These are phyloP conservation scores for Ceratoteleas bidentatus DNA, from an alignment of 1,140 invertebrate species.

Conservation along the genomic window DNA sequence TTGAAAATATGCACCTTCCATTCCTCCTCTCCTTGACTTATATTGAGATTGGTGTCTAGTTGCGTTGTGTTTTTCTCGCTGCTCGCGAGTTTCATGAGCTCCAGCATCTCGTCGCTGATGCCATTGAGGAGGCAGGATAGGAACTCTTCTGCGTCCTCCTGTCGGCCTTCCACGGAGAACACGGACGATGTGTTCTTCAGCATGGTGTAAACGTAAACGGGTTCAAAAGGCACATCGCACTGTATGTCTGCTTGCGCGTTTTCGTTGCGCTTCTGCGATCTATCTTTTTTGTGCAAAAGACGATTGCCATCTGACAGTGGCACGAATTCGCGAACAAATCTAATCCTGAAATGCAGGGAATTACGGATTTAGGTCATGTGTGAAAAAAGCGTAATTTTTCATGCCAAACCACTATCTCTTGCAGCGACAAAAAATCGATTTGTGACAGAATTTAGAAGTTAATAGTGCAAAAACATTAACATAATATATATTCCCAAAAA, in stretches of 20 bases:
- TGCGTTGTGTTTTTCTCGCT: slow-evolving; percentile 71
- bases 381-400: no score
- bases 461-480: no score
- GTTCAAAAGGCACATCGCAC: slow-evolving; percentile 89
- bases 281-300: slow-evolving; percentile 79
- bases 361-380: no score
- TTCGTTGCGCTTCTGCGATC: slow-evolving; percentile 75
- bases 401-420: no score
- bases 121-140: slow-evolving; percentile 95
- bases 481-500: no score
- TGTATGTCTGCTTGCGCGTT: slow-evolving; percentile 76
- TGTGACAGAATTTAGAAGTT: no score
- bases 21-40: slow-evolving; percentile 84
- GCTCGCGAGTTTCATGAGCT: slow-evolving; percentile 87
- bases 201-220: slow-evolving; percentile 90
- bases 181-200: slow-evolving; percentile 87
- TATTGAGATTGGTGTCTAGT: slow-evolving; percentile 74
- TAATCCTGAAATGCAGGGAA: slow-evolving; percentile 79
- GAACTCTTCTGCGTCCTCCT: slow-evolving; percentile 98
- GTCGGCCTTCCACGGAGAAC: slow-evolving; percentile 89
- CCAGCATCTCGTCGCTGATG: slow-evolving; percentile 97
- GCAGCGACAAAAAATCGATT: no score
- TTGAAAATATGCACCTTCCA: slow-evolving; percentile 84
- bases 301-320: slow-evolving; percentile 83
- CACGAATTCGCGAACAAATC: slow-evolving; percentile 87